A percentile compares a stretch with the other conserved stretches of the same genome.
Conservation (phyloP, 2,113 vertebrate species). For the Galeopterus variegatus region DNA sequence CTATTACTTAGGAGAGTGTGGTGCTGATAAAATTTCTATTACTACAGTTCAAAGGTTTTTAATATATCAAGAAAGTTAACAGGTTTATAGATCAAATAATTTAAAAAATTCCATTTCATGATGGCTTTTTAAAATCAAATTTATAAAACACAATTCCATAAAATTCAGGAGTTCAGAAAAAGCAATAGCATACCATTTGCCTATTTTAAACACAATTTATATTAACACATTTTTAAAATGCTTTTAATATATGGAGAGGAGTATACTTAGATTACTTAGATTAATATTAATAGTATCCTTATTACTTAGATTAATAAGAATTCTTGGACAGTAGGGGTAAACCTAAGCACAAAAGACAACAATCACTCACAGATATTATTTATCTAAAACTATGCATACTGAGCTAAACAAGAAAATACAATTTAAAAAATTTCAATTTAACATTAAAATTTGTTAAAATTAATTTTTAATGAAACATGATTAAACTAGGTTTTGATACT, state of each 20-base stretch:
- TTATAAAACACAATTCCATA: conserved; percentile 43
- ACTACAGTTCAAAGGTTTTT: neutral
- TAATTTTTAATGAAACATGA: conserved; percentile 27
- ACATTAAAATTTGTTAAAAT: neutral
- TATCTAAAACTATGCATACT: conserved; percentile 26
- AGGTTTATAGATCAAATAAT: conserved; percentile 29
- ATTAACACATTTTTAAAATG: neutral
- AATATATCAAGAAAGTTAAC: neutral
- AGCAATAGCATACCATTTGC: neutral
- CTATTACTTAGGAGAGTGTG: neutral
- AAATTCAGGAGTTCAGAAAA: conserved; percentile 53
- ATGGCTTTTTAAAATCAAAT: neutral
- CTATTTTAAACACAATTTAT: conserved; percentile 20
- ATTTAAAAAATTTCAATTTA: neutral
- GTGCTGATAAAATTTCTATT: neutral
- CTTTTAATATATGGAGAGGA: neutral
- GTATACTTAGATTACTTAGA: neutral
- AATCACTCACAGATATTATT: neutral
- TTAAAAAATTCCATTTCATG: conserved; percentile 16
- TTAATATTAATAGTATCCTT: neutral
- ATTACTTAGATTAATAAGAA: conserved; percentile 4
- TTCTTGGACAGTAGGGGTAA: neutral
- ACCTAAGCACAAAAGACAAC: neutral
- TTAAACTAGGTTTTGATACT: neutral
- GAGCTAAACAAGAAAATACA: neutral